phyloP scores from a whole-genome alignment of 2,797 vertebrate species.

The Enteromius mattozi region DNA sequence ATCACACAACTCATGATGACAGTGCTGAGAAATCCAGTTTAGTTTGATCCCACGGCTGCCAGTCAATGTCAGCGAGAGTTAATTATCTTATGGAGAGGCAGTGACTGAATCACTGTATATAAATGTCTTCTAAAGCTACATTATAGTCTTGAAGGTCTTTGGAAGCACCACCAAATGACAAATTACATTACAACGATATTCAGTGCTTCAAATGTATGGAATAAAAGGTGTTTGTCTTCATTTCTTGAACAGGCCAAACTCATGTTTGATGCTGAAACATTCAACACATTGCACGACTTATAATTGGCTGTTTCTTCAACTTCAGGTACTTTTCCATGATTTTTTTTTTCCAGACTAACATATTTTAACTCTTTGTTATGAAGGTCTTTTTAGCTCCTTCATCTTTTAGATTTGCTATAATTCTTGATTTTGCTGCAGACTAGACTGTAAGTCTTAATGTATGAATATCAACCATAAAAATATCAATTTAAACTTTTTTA shows the following conservation, averaged over 20 bases:
- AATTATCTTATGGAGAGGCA: not conserved
- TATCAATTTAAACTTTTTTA: not conserved
- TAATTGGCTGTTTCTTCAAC: conserved; percentile 8
- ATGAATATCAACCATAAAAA: not conserved
- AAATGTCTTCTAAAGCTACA: not conserved
- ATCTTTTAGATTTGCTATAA: not conserved
- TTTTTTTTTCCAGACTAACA: not conserved
- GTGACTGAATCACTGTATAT: not conserved
- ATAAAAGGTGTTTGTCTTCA: not conserved
- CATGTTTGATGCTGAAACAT: not conserved
- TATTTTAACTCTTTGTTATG: not conserved
- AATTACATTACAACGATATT: not conserved
- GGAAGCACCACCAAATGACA: not conserved
- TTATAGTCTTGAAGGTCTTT: not conserved
- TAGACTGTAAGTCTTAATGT: not conserved
- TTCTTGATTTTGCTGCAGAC: not conserved
- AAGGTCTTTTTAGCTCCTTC: not conserved
- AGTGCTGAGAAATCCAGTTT: conserved; percentile 16
- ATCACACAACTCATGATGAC: not conserved
- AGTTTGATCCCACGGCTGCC: not conserved
- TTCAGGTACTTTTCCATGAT: not conserved
- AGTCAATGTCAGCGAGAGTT: not conserved
- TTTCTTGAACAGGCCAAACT: not conserved
- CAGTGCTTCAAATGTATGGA: not conserved
- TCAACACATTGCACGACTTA: not conserved